Conservation (phyloP, 2,113 vertebrate genomes). For the Australoheros scitulus region DNA sequence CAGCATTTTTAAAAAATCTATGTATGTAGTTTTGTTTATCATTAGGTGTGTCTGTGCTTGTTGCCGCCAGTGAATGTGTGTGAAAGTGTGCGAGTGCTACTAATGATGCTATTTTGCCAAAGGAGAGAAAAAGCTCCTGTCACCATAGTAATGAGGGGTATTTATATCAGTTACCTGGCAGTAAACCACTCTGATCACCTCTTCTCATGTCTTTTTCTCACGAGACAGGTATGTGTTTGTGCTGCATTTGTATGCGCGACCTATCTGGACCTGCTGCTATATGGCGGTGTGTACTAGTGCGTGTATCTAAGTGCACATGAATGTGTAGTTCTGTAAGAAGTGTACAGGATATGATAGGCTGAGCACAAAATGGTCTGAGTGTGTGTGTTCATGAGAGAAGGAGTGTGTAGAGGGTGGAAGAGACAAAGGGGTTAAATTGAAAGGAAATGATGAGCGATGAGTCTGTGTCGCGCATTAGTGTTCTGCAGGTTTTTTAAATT, state of each 20-base stretch:
- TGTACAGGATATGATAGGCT: not conserved
- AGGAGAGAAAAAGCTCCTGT: slow-evolving; percentile 72
- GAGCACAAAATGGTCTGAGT: slow-evolving; percentile 16
- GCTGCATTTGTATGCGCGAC: slow-evolving; percentile 34
- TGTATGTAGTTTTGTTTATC: slow-evolving; percentile 18
- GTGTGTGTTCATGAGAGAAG: slow-evolving; percentile 14
- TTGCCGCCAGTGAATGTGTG: not conserved
- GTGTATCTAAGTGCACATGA: not conserved
- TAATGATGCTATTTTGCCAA: slow-evolving; percentile 74
- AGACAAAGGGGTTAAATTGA: slow-evolving; percentile 77
- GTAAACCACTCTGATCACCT: slow-evolving; percentile 70
- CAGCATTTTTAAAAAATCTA: not conserved
- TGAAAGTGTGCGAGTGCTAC: slow-evolving; percentile 26
- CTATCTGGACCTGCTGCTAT: not conserved
- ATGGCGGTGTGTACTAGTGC: not conserved
- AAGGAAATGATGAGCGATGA: slow-evolving; percentile 79
- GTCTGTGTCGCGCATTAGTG: slow-evolving; percentile 76
- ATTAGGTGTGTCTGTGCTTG: slow-evolving; percentile 7
- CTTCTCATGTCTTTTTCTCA: slow-evolving; percentile 65
- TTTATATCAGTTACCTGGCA: slow-evolving; percentile 75
- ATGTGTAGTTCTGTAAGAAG: slow-evolving; percentile 21
- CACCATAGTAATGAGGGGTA: slow-evolving; percentile 74
- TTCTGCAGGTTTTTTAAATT: slow-evolving; percentile 52
- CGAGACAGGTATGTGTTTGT: slow-evolving; percentile 51
- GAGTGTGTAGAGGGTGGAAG: slow-evolving; percentile 56